These are phyloP conservation scores for Homalodisca vitripennis DNA, from an alignment of 1,140 invertebrate species.

Conservation along the genomic window DNA sequence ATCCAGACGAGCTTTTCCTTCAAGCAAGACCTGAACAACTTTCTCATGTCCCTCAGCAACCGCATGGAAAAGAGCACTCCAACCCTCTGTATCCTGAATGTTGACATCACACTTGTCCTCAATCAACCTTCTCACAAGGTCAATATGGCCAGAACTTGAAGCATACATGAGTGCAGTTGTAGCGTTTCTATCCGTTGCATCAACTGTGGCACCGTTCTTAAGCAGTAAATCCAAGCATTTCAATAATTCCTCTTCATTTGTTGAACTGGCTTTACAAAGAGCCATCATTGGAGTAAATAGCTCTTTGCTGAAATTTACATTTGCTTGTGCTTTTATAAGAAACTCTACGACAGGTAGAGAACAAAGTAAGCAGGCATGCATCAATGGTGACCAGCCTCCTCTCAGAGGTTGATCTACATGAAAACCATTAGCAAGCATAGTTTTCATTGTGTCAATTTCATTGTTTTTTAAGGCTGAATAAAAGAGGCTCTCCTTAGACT, in stretches of 20 bases:
- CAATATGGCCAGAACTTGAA: slow-evolving; percentile 48
- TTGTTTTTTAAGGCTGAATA: slow-evolving; percentile 14
- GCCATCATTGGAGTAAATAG: slow-evolving; percentile 23
- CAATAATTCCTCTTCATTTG: slow-evolving; percentile 25
- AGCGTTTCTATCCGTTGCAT: slow-evolving; percentile 48
- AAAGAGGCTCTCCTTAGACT: slow-evolving; percentile 3
- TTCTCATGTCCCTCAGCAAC: slow-evolving; percentile 48
- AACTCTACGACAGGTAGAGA: slow-evolving; percentile 46
- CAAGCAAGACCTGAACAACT: slow-evolving; percentile 49
- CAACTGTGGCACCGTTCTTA: slow-evolving; percentile 42
- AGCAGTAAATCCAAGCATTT: slow-evolving; percentile 30
- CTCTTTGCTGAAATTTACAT: slow-evolving; percentile 7
- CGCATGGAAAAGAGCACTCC: slow-evolving; percentile 53
- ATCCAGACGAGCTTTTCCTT: slow-evolving; percentile 45
- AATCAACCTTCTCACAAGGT: slow-evolving; percentile 47
- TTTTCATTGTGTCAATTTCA: slow-evolving; percentile 26
- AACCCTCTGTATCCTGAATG: slow-evolving; percentile 50
- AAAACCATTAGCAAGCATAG: slow-evolving; percentile 39
- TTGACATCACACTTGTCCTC: slow-evolving; percentile 45
- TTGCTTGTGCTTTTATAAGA: slow-evolving; percentile 41
- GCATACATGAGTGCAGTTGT: slow-evolving; percentile 53
- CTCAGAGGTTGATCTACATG: slow-evolving; percentile 48
- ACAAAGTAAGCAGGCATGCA: slow-evolving; percentile 51
- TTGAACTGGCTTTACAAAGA: slow-evolving; percentile 28
- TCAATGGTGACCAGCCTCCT: slow-evolving; percentile 50